These are phyloP conservation scores for Cynopterus brachyotis DNA, from an alignment of 2,113 vertebrate genomes.

Conservation along the genomic window DNA sequence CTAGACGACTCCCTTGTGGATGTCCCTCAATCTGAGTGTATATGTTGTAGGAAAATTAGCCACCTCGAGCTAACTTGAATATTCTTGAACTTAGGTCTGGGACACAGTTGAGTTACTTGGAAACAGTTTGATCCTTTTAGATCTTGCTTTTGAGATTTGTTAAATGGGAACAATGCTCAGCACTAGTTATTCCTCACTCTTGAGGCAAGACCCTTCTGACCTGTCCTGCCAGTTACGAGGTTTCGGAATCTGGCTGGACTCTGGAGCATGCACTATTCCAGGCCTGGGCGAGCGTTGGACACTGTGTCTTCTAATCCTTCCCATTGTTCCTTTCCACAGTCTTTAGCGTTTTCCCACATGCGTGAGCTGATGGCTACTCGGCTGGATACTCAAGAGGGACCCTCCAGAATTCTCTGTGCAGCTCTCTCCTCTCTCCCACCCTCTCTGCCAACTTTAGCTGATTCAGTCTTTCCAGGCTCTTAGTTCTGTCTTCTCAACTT, in stretches of 20 bases:
- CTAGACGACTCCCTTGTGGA: neutral
- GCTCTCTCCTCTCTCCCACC: neutral
- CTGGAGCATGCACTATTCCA: neutral
- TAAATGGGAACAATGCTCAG: neutral
- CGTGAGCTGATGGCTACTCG: neutral
- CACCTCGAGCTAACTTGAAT: neutral
- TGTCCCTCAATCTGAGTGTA: neutral
- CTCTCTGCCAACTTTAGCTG: neutral
- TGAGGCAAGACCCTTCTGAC: neutral
- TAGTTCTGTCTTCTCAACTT: neutral
- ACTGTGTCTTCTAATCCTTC: neutral
- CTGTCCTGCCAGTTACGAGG: neutral
- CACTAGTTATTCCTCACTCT: neutral
- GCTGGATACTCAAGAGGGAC: neutral
- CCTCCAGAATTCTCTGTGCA: neutral
- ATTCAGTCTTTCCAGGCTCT: neutral
- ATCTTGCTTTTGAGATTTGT: neutral
- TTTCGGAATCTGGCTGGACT: neutral
- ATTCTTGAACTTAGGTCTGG: neutral
- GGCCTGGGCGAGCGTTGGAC: neutral
- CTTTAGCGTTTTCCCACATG: neutral
- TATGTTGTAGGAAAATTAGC: neutral
- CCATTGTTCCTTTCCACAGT: neutral
- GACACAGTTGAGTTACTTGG: neutral
- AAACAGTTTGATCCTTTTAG: neutral